A percentile compares a stretch with the other conserved stretches of the same genome.
Conservation (phyloP, 2,888 invertebrate genomes). For the Unio pictorum region DNA sequence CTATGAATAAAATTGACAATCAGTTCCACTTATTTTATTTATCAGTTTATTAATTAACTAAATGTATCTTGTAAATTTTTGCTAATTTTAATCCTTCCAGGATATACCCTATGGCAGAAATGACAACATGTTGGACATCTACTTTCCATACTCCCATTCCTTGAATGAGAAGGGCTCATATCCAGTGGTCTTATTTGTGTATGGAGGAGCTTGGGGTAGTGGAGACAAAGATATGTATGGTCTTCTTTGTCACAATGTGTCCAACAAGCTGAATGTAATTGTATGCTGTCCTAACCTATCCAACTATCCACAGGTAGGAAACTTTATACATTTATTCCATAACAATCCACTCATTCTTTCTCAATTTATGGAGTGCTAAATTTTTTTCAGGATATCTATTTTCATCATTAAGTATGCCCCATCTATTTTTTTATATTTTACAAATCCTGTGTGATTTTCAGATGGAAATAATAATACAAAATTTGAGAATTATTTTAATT, state of each 20-base stretch:
- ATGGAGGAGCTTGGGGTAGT: constrained; percentile 67
- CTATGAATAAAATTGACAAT: too few relatives aligned
- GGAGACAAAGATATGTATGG: constrained; percentile 68
- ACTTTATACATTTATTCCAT: too few relatives aligned
- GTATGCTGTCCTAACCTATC: constrained; percentile 68
- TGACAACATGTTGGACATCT: constrained; percentile 60
- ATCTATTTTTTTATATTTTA: not conserved
- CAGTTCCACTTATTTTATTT: too few relatives aligned
- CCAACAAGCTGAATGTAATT: constrained; percentile 53
- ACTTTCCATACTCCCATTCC: constrained; percentile 43
- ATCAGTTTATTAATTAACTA: too few relatives aligned
- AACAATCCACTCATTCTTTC: not conserved
- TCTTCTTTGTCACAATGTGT: constrained; percentile 60
- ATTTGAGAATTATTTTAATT: too few relatives aligned
- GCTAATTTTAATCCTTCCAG: constrained; percentile 36
- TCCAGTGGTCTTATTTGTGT: constrained; percentile 66
- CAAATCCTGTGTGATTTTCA: not conserved
- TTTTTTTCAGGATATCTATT: constrained; percentile 2
- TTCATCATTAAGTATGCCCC: not conserved
- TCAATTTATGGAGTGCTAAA: not conserved
- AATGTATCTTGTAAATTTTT: not conserved
- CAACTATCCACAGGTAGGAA: constrained; percentile 64
- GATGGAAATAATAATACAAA: not conserved
- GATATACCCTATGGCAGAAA: constrained; percentile 63
- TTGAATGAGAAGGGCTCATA: constrained; percentile 9